Conservation (phyloP, 2,797 vertebrate species). For the Hemibagrus guttatus region DNA sequence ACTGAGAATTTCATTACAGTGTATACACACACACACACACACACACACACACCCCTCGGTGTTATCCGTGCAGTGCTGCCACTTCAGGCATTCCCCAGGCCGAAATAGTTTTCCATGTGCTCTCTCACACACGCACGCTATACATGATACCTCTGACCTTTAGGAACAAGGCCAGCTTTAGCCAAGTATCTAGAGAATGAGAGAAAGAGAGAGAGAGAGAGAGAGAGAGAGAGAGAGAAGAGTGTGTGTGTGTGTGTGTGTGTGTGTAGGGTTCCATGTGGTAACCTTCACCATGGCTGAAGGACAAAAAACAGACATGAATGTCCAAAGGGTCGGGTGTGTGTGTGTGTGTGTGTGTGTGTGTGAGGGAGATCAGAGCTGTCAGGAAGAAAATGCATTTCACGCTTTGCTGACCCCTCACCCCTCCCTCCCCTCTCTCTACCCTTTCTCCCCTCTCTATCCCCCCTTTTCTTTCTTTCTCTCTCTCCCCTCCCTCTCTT, state of each 20-base stretch:
- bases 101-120: neutral
- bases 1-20: constrained; percentile 4
- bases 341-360: constrained; percentile 28
- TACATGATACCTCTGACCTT: constrained; percentile 15
- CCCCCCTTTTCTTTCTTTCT: neutral
- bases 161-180: constrained; percentile 5
- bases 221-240: constrained; percentile 12
- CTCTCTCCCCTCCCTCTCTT: neutral
- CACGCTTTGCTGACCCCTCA: constrained; percentile 63
- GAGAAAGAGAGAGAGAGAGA: constrained; percentile 21
- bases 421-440: constrained; percentile 41
- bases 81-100: neutral
- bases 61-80: neutral
- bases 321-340: constrained; percentile 41
- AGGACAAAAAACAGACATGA: constrained; percentile 15
- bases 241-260: constrained; percentile 28
- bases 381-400: constrained; percentile 73
- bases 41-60: neutral
- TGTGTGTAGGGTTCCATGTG: neutral
- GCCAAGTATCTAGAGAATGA: constrained; percentile 11
- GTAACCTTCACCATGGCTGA: constrained; percentile 34
- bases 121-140: neutral
- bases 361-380: constrained; percentile 62
- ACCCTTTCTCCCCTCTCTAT: too few species aligned
- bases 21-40: neutral